These are phyloP conservation scores for Nesoenas mayeri DNA, from an alignment of 2,113 vertebrate genomes.

Conservation along the genomic window DNA sequence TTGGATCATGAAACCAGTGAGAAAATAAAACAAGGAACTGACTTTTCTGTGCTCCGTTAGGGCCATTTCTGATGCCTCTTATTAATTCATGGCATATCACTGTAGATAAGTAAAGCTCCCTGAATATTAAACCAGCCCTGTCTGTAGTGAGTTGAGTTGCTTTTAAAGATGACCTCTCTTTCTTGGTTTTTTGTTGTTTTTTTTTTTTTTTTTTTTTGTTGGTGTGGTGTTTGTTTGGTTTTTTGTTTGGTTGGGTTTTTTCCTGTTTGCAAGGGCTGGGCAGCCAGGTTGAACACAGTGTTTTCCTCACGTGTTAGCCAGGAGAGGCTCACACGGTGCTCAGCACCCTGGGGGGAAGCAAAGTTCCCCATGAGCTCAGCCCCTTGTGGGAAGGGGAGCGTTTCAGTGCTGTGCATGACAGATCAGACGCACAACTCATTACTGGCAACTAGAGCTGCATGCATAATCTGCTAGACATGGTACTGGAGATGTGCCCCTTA, in stretches of 20 bases:
- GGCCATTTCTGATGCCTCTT: neutral
- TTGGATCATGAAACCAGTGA: constrained; percentile 16
- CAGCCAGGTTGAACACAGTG: neutral
- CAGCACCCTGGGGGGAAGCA: neutral
- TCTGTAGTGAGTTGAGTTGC: neutral
- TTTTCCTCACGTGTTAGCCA: neutral
- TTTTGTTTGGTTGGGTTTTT: too few relatives aligned
- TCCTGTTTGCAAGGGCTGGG: neutral
- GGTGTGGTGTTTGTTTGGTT: too few relatives aligned
- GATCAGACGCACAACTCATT: constrained; percentile 57
- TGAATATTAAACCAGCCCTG: neutral
- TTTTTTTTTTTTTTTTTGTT: too few relatives aligned
- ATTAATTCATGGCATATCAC: neutral
- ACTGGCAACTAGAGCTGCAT: constrained; percentile 48
- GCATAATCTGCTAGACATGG: constrained; percentile 61
- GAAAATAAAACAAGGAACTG: constrained; percentile 30
- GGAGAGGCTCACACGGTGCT: neutral
- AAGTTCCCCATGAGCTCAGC: neutral
- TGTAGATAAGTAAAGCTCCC: neutral
- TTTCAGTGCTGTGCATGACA: constrained; percentile 22
- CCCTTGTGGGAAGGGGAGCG: neutral
- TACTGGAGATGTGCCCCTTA: constrained; percentile 54
- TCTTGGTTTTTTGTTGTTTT: neutral
- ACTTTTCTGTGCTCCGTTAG: neutral
- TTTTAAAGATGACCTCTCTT: neutral